Evolutionary conservation across 1,140 invertebrate species (phyloP), one percentile per base, ranked within the genome.

Genomic region (Drosophila funebris): DNA sequence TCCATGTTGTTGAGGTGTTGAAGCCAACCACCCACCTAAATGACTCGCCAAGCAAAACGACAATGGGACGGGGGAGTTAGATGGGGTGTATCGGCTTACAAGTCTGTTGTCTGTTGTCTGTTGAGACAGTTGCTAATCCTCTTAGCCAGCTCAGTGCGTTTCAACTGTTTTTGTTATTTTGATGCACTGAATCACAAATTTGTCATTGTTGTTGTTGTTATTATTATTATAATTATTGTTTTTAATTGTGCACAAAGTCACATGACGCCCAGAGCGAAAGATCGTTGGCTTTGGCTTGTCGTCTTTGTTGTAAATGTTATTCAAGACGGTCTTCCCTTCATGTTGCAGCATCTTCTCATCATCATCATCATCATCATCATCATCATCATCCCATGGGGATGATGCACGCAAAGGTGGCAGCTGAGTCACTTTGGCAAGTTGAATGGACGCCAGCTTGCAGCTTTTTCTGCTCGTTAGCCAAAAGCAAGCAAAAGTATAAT

Each of bases 21-120:
- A 50, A 52, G 58, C 5, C n/a, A 36, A 4, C 33, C n/a, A 58
- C 44, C 74, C 70, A 73, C 74, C 74, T 53, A 73, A 68, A 76
- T 76, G 71, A 62, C 64, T 63, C 43, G 36, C 20, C 1, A 52
- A 64, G 71, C 63, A 57, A 43, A 69, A 54, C 71, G 71, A 37
- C 24, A 27, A 27, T 4, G 18, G 13, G 1, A 9, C 2, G 2
- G n/a, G 8, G 9, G 43, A 52, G 69, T 76, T 76, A 76, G 74
- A 76, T 73, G 70, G 71, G 58, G 41, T 77, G 64, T 69, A 77
- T 77, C 60, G 53, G 53, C 46, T 77, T 77, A 74, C 74, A 60
- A 39, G 44, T 48, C n/a, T 66, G 14, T 22, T 60, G n/a, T n/a
- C n/a, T n/a, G n/a, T n/a, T n/a, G n/a, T n/a, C n/a, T n/a, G n/a